Percentiles rank a stretch among this genome's conserved stretches.
phyloP scores from a whole-genome alignment of 2,797 vertebrate species.

The Lutjanus campechanus region DNA sequence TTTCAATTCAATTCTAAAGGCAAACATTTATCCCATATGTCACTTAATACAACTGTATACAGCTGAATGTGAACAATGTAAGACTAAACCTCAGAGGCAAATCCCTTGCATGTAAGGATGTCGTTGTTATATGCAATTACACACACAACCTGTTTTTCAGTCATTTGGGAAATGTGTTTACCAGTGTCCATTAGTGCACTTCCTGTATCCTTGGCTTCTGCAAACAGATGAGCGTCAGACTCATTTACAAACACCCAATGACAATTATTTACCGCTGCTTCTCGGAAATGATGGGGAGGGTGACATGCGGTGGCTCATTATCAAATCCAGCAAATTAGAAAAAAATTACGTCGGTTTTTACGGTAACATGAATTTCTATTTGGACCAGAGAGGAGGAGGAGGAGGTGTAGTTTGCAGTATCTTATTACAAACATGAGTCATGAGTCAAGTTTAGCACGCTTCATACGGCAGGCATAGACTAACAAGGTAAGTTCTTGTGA shows the following conservation, averaged over 20 bases:
- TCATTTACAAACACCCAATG: constrained; percentile 44
- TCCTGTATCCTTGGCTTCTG: constrained; percentile 48
- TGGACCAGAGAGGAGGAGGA: constrained; percentile 1
- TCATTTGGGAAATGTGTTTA: constrained; percentile 47
- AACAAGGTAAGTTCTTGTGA: too few species aligned
- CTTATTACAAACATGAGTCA: background rate
- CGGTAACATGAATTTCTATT: background rate
- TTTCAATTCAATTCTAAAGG: background rate
- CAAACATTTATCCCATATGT: background rate
- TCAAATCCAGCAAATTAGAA: constrained; percentile 33
- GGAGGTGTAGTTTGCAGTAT: background rate
- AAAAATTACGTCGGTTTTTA: background rate
- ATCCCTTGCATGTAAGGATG: background rate
- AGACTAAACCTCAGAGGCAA: background rate
- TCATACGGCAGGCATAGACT: too few species aligned
- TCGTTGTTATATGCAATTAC: background rate
- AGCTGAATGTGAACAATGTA: background rate
- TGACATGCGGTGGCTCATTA: constrained; percentile 16
- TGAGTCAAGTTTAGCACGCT: background rate
- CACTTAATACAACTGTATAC: too few species aligned
- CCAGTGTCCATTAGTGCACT: constrained; percentile 49
- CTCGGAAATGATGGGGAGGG: constrained; percentile 47
- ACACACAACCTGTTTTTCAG: background rate
- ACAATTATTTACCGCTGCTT: constrained; percentile 47
- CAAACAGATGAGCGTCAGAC: constrained; percentile 46